Evolutionary conservation across 1,140 invertebrate genomes (phyloP), one percentile per base, ranked within the genome.

Genomic region (Lysiphlebus fabarum): DNA sequence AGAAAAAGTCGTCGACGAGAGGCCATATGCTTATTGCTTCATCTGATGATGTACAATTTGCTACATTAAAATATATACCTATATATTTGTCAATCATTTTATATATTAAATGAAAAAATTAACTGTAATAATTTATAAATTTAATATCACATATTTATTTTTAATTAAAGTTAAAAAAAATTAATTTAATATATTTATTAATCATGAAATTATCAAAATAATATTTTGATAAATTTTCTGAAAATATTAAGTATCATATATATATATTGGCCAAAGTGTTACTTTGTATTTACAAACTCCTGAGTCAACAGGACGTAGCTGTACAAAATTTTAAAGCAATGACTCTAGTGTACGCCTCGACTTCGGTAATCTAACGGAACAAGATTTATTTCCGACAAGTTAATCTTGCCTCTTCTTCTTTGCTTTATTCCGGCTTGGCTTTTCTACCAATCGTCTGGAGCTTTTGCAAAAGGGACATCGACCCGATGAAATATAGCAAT

Each of bases 341-440:
- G 10, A 5, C 12, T 47, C 54, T 36, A 12, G n/a, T 33, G n/a
- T 8, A 7, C 11, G 43, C 6, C 33, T 37, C 33, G 26, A 5
- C 47, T 49, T 49, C 41, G 53, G 47, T 63, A 63, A 63, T 63
- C 53, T 63, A 63, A 63, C 62, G 62, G 62, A 63, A 63, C 62
- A 53, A 63, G 62, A 63, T 63, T 63, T 63, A 63, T 63, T 63
- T 63, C 48, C 58, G 58, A 63, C 62, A 61, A 61, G 59, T 59
- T 57, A 63, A 59, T 63, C 62, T 63, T 54, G n/a, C 8, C 37
- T 53, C 48, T 53, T 51, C 53, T 62, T 34, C 34, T 51, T 37
- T 58, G 9, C 11, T 53, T 56, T 14, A 37, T 41, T 41, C 44
- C 41, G 17, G 17, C 17, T 26, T 26, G 14, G 33, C 38, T 12